Conservation (phyloP, 2,113 vertebrate species). For the Jacana jacana region DNA sequence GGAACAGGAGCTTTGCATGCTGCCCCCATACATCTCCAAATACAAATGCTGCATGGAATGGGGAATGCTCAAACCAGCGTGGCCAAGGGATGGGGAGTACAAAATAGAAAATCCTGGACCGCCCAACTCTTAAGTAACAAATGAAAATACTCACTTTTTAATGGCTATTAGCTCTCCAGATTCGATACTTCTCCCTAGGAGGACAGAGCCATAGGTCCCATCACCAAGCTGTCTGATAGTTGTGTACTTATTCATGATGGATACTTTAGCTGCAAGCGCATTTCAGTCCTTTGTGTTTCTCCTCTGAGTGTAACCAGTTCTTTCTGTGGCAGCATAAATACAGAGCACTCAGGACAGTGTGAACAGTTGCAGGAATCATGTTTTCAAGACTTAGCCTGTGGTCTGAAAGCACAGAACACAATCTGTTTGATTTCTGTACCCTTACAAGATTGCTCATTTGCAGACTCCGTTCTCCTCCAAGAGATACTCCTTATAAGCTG, state of each 20-base stretch:
- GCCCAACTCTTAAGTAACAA: neutral
- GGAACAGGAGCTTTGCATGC: neutral
- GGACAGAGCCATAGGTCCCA: slow-evolving; percentile 94
- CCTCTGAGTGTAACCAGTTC: slow-evolving; percentile 84
- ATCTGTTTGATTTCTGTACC: neutral
- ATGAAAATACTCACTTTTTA: slow-evolving; percentile 85
- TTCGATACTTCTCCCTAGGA: slow-evolving; percentile 91
- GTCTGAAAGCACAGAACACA: slow-evolving; percentile 70
- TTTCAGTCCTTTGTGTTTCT: slow-evolving; percentile 66
- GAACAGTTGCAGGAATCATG: slow-evolving; percentile 81
- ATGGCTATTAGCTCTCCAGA: slow-evolving; percentile 96
- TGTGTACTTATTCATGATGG: slow-evolving; percentile 93
- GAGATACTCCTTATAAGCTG: neutral
- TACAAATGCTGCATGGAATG: neutral
- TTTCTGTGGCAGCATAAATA: slow-evolving; percentile 88
- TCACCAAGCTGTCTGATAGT: slow-evolving; percentile 93
- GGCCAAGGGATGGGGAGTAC: rapidly evolving
- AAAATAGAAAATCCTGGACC: neutral
- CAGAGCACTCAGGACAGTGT: slow-evolving; percentile 69
- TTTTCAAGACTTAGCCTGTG: slow-evolving; percentile 79
- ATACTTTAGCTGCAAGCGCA: slow-evolving; percentile 44
- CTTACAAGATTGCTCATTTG: neutral
- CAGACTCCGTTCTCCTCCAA: neutral
- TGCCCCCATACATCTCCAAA: neutral
- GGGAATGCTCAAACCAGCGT: neutral